Conservation (phyloP, 1,140 invertebrate species). For the Hermatobates lingyangjiaoensis region DNA sequence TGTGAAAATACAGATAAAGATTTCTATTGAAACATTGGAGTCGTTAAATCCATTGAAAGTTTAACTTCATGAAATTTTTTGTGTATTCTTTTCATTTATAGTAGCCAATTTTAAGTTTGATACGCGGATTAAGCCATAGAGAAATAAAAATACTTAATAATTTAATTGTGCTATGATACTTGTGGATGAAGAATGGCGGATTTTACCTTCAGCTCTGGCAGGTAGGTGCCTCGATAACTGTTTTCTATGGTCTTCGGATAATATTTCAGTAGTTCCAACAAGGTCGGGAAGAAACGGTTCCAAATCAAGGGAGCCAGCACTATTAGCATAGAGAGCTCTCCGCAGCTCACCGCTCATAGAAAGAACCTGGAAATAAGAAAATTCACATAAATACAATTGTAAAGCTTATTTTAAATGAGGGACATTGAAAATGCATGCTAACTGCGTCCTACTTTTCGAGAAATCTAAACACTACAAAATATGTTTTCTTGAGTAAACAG, state of each 20-base stretch:
- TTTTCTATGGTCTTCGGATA: slow-evolving; percentile 72
- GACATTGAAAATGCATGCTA: not conserved
- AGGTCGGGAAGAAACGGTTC: slow-evolving; percentile 76
- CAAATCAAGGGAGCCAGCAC: slow-evolving; percentile 53
- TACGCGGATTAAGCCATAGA: no score
- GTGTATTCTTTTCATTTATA: no score
- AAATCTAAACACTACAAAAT: no score
- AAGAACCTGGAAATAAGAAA: slow-evolving; percentile 41
- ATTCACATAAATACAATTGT: slow-evolving; percentile 10
- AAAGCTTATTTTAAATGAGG: slow-evolving; percentile 3
- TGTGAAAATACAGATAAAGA: no score
- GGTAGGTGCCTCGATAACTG: slow-evolving; percentile 70
- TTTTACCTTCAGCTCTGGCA: slow-evolving; percentile 65
- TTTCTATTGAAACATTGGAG: no score
- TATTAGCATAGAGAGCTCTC: slow-evolving; percentile 58
- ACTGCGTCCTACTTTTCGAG: not conserved
- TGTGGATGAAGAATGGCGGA: no score
- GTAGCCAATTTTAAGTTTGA: no score
- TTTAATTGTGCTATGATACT: no score
- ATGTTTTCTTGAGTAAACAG: no score
- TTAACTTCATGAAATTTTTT: no score
- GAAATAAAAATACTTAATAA: no score
- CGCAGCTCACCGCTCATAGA: slow-evolving; percentile 81
- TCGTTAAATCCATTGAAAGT: no score
- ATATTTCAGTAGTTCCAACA: slow-evolving; percentile 66